Percentiles rank a stretch among this genome's conserved stretches.
Evolutionary conservation across 2,113 vertebrate genomes (phyloP).

Genomic region (Himantopus leucocephalus): DNA sequence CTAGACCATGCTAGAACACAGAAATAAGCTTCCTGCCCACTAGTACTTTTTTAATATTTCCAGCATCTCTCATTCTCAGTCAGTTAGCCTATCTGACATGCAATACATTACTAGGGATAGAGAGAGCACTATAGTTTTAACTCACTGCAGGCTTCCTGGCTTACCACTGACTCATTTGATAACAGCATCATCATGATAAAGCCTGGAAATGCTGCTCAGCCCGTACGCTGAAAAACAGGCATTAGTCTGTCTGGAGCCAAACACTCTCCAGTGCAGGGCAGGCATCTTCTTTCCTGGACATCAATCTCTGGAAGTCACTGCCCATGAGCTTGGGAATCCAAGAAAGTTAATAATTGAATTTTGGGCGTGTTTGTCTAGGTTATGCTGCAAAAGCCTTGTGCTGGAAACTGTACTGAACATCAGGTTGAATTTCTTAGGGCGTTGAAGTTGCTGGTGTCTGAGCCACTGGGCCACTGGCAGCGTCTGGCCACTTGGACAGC

Average conservation of each 20-base stretch:
- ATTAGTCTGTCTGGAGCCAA: neutral
- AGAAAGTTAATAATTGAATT: neutral
- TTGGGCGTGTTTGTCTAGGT: neutral
- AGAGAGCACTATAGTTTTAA: neutral
- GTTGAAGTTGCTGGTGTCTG: neutral
- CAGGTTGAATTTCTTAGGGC: neutral
- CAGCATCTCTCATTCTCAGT: neutral
- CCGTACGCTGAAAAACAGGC: neutral
- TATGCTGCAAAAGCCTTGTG: neutral
- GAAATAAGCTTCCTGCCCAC: neutral
- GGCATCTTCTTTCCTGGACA: neutral
- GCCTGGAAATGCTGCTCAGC: neutral
- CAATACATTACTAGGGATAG: neutral
- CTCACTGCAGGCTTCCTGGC: neutral
- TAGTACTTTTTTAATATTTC: neutral
- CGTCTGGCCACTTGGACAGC: neutral
- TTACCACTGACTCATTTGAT: neutral
- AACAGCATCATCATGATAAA: neutral
- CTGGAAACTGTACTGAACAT: neutral
- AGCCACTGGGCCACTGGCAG: neutral
- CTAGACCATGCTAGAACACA: neutral
- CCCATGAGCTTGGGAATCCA: neutral
- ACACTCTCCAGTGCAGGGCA: neutral
- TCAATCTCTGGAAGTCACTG: neutral
- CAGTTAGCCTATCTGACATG: neutral